Conservation (phyloP, 1,140 invertebrate species). For the Telenomus remus region DNA sequence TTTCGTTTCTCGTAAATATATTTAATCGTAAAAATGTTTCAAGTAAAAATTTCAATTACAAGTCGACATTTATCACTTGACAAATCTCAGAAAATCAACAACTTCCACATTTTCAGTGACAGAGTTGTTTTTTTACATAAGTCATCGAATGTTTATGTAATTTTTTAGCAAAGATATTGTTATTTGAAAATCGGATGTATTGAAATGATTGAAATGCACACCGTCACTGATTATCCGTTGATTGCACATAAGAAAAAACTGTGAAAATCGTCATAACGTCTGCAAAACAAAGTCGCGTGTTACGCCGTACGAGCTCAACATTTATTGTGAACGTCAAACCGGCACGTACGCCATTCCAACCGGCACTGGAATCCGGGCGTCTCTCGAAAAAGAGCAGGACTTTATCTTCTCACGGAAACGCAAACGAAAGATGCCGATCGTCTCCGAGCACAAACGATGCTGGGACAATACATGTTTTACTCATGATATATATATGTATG, state of each 20-base stretch:
- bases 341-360: conserved; percentile 66
- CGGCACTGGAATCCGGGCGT: conserved; percentile 65
- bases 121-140: too few species aligned
- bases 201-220: neutral
- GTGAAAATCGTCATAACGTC: conserved; percentile 46
- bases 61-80: neutral
- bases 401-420: conserved; percentile 55
- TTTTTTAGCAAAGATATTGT: too few species aligned
- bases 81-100: neutral
- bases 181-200: too few species aligned
- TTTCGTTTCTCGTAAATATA: too few species aligned
- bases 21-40: too few species aligned
- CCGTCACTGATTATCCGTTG: conserved; percentile 17
- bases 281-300: conserved; percentile 40
- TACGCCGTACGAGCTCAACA: conserved; percentile 59
- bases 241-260: conserved; percentile 26
- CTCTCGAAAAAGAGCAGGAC: conserved; percentile 53
- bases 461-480: conserved; percentile 46
- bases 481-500: conserved; percentile 4
- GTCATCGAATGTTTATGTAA: too few species aligned
- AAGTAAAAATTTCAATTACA: too few species aligned
- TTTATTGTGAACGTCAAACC: conserved; percentile 59
- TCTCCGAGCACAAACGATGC: conserved; percentile 48
- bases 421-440: conserved; percentile 55
- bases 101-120: too few species aligned